Base-by-base conservation (phyloP, 92 coral and sea anemone species). In the Anthopleura xanthogrammica region DNA sequence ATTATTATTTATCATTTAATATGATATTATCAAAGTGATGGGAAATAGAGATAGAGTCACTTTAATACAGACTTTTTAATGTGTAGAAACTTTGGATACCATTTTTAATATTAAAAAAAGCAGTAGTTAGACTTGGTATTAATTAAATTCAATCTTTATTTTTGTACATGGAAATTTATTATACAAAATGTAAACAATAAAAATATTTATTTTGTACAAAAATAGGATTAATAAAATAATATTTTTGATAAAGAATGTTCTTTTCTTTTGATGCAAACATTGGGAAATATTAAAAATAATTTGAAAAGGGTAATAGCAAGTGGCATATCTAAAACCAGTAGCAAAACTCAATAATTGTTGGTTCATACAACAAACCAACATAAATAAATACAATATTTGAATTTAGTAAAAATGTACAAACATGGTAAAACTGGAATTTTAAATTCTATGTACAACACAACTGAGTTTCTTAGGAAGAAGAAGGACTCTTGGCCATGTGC, bases 141-240 rank as follows among this genome's bases (percentile, higher is more conserved):
- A 8, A 14, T 68, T 68, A 42, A 36, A 41, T 13, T 36, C 64
- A 79, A 57, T 11, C 9, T 79, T 79, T 79, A 55, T 22, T 24
- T 16, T 57, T 57, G 46, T 58, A 56, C 39, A 4, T 58, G 0
- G 40, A 20, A 60, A 19, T 57, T 22, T 14, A n/a, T 79, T 79
- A 65, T 58, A 79, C 73, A 79, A 79, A 79, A 46, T 57, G 11
- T 36, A 40, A 79, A 57, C 7, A 13, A 48, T 77, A 11, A 14
- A 56, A 19, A 65, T 56, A 79, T 58, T 57, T 79, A 65, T 60
- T 24, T 17, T 24, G 52, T 79, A 79, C 50, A 79, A 79, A 79
- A 79, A 79, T 60, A 79, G 66, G n/a, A 79, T 79, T 77, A 54
- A 54, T 54, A 56, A 77, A 55, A 76, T 76, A 43, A 20, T 64